Evolutionary conservation across 2,888 invertebrate species (phyloP).

Genomic region (Apotomis betuletana): DNA sequence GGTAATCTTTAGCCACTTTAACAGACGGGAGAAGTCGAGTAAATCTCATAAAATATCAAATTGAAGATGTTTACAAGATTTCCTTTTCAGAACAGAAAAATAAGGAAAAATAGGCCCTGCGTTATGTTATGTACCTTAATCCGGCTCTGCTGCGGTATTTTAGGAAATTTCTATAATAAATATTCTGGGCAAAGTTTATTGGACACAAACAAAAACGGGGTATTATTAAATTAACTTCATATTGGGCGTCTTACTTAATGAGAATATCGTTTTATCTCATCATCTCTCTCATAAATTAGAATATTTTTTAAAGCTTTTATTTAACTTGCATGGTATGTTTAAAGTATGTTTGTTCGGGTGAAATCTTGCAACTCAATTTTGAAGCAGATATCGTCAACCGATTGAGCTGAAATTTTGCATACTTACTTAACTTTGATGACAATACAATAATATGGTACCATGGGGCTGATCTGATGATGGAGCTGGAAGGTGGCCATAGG

Average conservation of each 20-base stretch:
- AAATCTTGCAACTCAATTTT: too few relatives aligned
- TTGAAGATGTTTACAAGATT: neutral
- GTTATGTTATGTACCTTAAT: neutral
- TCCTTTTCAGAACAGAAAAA: neutral
- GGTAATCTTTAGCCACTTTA: neutral
- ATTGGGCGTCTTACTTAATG: neutral
- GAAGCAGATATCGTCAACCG: too few relatives aligned
- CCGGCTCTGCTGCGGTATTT: neutral
- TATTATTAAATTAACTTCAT: neutral
- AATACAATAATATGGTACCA: too few relatives aligned
- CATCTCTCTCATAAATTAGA: too few relatives aligned
- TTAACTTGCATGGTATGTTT: too few relatives aligned
- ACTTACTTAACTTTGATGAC: too few relatives aligned
- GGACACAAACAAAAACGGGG: neutral
- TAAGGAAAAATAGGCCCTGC: neutral
- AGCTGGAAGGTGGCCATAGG: too few relatives aligned
- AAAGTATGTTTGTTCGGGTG: too few relatives aligned
- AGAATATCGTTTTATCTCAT: too few relatives aligned
- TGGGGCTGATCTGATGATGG: too few relatives aligned
- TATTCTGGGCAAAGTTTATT: neutral
- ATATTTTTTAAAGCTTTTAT: too few relatives aligned
- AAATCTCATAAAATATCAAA: neutral
- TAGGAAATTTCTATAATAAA: constrained; percentile 7
- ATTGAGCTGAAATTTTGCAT: too few relatives aligned
- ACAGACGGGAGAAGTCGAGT: neutral